These are phyloP conservation scores for Platerodrilus igneus DNA, from an alignment of 2,888 invertebrate species.

Conservation along the genomic window DNA sequence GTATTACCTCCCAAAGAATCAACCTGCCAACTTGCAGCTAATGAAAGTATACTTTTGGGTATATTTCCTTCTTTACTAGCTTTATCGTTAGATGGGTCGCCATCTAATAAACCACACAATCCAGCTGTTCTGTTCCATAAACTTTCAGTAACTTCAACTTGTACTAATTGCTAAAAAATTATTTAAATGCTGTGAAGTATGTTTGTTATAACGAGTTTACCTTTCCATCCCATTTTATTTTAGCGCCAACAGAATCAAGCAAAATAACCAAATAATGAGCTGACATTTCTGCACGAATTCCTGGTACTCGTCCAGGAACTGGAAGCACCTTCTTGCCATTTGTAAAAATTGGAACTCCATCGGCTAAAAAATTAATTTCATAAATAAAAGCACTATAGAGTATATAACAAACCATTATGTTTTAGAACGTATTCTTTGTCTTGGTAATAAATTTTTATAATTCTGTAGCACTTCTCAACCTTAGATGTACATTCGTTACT, in stretches of 20 bases:
- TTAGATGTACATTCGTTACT: slow-evolving; percentile 51
- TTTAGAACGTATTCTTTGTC: slow-evolving; percentile 63
- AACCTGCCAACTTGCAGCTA: slow-evolving; percentile 59
- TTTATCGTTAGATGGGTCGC: slow-evolving; percentile 65
- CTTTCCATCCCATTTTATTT: slow-evolving; percentile 74
- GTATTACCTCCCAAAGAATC: slow-evolving; percentile 41
- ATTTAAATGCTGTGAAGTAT: not conserved
- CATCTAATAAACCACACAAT: slow-evolving; percentile 75
- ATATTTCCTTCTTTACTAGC: slow-evolving; percentile 55
- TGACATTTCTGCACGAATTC: slow-evolving; percentile 67
- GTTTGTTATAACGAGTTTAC: slow-evolving; percentile 41
- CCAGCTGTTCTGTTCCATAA: slow-evolving; percentile 79
- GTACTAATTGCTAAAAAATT: slow-evolving; percentile 55
- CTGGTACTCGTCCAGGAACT: slow-evolving; percentile 69
- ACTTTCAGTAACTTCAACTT: slow-evolving; percentile 61
- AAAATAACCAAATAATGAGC: slow-evolving; percentile 65
- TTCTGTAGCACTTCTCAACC: slow-evolving; percentile 49
- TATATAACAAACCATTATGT: slow-evolving; percentile 45
- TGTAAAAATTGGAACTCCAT: slow-evolving; percentile 34
- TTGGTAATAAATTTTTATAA: slow-evolving; percentile 64
- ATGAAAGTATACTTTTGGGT: slow-evolving; percentile 47
- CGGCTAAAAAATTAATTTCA: too few relatives aligned
- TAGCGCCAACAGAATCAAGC: slow-evolving; percentile 63
- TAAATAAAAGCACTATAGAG: slow-evolving; percentile 7
- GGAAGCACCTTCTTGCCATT: slow-evolving; percentile 48